Conservation (phyloP, 2,888 invertebrate species). For the Parnassius apollo region DNA sequence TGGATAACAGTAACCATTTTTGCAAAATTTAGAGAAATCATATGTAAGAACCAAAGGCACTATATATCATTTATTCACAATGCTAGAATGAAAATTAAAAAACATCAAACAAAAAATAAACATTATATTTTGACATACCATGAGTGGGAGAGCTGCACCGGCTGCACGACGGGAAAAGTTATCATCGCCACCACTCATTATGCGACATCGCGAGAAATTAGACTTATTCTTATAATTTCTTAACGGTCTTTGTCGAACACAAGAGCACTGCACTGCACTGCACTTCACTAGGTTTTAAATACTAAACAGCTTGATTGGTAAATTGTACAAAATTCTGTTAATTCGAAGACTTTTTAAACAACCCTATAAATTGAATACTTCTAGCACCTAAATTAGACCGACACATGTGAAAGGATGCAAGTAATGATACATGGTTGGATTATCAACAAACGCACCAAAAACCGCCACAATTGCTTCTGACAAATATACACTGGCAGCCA, state of each 20-base stretch:
- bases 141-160: conserved; percentile 67
- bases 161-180: conserved; percentile 48
- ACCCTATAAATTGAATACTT: conserved; percentile 3
- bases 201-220: conserved; percentile 62
- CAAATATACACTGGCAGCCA: conserved; percentile 53
- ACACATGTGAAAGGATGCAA: conserved; percentile 19
- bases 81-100: too few species aligned
- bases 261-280: conserved; percentile 33
- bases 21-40: too few species aligned
- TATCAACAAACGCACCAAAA: conserved; percentile 18
- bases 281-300: conserved; percentile 30
- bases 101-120: too few species aligned
- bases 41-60: too few species aligned
- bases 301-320: conserved; percentile 28
- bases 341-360: not conserved
- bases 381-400: conserved; percentile 16
- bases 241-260: conserved; percentile 2
- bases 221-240: not conserved
- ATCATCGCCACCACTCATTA: conserved; percentile 72
- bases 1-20: too few species aligned
- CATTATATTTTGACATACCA: conserved; percentile 48
- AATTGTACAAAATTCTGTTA: not conserved
- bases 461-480: conserved; percentile 48
- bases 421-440: conserved; percentile 9
- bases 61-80: too few species aligned